These are phyloP conservation scores for Enteromius thamalakanensis DNA, from an alignment of 2,797 vertebrate species.

Conservation along the genomic window DNA sequence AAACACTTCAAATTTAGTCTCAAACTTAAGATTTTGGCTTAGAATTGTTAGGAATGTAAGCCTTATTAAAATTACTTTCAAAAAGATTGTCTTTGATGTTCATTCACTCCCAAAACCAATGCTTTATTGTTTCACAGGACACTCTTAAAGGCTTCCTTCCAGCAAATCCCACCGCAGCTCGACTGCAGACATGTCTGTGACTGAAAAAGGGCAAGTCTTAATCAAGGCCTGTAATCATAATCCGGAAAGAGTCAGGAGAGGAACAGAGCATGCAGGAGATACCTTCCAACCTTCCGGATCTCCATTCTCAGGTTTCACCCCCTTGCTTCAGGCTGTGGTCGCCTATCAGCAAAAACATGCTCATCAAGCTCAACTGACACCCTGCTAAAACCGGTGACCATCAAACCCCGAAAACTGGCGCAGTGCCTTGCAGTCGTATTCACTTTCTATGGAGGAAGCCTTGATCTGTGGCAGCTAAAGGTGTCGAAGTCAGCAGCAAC, in stretches of 20 bases:
- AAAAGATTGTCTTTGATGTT: constrained; percentile 56
- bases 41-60: neutral
- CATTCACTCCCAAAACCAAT: constrained; percentile 60
- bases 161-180: constrained; percentile 53
- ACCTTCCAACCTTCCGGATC: constrained; percentile 72
- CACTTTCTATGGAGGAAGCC: constrained; percentile 72
- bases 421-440: constrained; percentile 61
- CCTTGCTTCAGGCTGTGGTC: constrained; percentile 62
- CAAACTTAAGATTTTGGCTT: neutral
- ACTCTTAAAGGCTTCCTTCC: constrained; percentile 42
- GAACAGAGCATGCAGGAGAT: constrained; percentile 60
- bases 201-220: constrained; percentile 75
- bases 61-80: constrained; percentile 39
- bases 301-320: constrained; percentile 68
- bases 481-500: constrained; percentile 55
- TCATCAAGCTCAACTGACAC: constrained; percentile 77
- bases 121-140: constrained; percentile 53
- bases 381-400: constrained; percentile 77
- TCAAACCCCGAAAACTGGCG: constrained; percentile 73
- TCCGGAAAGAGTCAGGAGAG: constrained; percentile 56
- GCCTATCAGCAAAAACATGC: constrained; percentile 76
- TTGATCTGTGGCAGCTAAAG: constrained; percentile 63
- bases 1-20: neutral
- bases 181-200: constrained; percentile 51
- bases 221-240: constrained; percentile 74